Conservation (phyloP, 2,797 vertebrate genomes). For the Vespertilio murinus region DNA sequence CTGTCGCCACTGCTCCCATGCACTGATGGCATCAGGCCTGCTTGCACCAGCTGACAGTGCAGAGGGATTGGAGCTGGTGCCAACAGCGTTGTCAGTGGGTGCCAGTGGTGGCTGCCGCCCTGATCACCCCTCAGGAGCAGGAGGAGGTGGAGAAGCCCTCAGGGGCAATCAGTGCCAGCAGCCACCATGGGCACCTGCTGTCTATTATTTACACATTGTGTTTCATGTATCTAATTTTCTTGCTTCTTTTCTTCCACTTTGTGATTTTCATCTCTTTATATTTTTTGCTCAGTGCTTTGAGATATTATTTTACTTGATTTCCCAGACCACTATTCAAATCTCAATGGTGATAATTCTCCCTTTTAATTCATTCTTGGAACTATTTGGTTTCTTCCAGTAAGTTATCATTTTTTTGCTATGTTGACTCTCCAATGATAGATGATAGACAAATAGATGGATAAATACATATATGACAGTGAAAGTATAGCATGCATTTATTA, state of each 20-base stretch:
- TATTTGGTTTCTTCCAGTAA: background rate
- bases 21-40: accelerated
- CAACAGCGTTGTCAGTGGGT: too few relatives aligned
- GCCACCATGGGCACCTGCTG: too few relatives aligned
- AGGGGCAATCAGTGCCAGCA: too few relatives aligned
- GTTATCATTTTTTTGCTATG: background rate
- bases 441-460: background rate
- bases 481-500: background rate
- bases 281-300: slow-evolving; percentile 4
- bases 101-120: too few relatives aligned
- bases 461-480: background rate
- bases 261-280: background rate
- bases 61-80: too few relatives aligned
- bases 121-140: too few relatives aligned
- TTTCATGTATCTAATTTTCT: background rate
- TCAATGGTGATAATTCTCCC: background rate
- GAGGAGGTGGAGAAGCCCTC: too few relatives aligned
- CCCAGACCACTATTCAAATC: background rate
- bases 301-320: background rate
- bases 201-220: background rate
- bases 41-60: accelerated
- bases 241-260: background rate
- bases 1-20: too few relatives aligned
- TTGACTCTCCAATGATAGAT: background rate
- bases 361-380: background rate